phyloP scores from a whole-genome alignment of 2,797 vertebrate genomes.

The Otolemur crassicaudatus region DNA sequence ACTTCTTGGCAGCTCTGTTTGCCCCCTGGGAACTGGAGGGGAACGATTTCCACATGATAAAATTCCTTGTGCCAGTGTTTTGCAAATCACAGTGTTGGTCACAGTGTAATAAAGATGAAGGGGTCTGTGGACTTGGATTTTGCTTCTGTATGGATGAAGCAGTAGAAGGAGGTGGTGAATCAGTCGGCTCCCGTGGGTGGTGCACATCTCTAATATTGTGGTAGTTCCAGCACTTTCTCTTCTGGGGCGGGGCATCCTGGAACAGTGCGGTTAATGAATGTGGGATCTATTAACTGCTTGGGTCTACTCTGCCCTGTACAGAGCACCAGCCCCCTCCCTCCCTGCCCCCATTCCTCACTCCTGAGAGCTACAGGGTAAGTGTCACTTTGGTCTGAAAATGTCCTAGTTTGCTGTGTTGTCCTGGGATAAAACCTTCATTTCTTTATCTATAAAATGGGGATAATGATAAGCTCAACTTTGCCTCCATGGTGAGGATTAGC shows the following conservation, averaged over 20 bases:
- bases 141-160: not conserved
- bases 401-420: not conserved
- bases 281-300: not conserved
- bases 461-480: not conserved
- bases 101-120: not conserved
- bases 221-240: not conserved
- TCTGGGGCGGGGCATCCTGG: not conserved
- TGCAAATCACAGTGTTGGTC: not conserved
- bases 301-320: not conserved
- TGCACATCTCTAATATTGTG: not conserved
- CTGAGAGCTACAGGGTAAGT: not conserved
- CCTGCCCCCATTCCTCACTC: fast-evolving
- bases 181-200: not conserved
- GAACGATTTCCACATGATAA: not conserved
- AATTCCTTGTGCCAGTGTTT: not conserved
- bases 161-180: not conserved
- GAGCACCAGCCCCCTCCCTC: not conserved
- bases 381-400: not conserved
- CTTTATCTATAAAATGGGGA: not conserved
- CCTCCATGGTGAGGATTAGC: not conserved
- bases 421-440: not conserved
- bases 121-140: not conserved
- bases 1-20: not conserved
- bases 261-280: not conserved
- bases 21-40: not conserved